Conservation (phyloP, 2,797 vertebrate genomes). For the Trematomus bernacchii region DNA sequence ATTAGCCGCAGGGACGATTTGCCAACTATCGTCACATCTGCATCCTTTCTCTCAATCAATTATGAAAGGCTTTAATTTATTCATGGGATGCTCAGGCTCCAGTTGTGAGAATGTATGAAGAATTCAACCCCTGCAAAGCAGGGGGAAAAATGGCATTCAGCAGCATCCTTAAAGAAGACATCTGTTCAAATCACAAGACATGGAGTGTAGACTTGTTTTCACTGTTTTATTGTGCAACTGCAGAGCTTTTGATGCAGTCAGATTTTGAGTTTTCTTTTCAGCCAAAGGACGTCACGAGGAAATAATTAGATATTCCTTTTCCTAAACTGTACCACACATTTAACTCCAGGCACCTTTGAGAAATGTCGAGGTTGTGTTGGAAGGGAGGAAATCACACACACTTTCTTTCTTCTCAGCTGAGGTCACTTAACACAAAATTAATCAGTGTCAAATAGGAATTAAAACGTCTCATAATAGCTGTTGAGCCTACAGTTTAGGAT, state of each 20-base stretch:
- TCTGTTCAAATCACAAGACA: conserved; percentile 56
- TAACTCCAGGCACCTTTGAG: too few relatives aligned
- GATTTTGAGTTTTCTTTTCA: background rate
- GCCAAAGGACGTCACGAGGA: background rate
- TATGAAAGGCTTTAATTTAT: conserved; percentile 75
- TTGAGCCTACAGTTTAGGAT: conserved; percentile 59
- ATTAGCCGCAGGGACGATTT: conserved; percentile 40
- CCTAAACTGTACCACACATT: too few relatives aligned
- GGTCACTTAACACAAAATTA: conserved; percentile 46
- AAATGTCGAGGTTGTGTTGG: background rate
- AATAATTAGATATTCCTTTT: background rate
- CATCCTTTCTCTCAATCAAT: conserved; percentile 72
- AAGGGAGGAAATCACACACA: background rate
- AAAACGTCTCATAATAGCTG: conserved; percentile 63
- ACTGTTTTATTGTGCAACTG: too few relatives aligned
- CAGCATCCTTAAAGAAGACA: conserved; percentile 61
- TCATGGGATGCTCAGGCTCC: conserved; percentile 55
- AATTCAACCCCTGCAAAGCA: conserved; percentile 6
- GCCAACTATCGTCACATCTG: conserved; percentile 72
- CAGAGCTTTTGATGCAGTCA: background rate
- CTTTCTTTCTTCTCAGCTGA: background rate
- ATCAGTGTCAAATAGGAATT: conserved; percentile 70
- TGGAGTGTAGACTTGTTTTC: background rate
- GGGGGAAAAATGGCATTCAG: conserved; percentile 25
- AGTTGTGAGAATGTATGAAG: conserved; percentile 44